These are phyloP conservation scores for Pristionchus fissidentatus DNA, from an alignment of 2,888 invertebrate genomes.

Conservation along the genomic window DNA sequence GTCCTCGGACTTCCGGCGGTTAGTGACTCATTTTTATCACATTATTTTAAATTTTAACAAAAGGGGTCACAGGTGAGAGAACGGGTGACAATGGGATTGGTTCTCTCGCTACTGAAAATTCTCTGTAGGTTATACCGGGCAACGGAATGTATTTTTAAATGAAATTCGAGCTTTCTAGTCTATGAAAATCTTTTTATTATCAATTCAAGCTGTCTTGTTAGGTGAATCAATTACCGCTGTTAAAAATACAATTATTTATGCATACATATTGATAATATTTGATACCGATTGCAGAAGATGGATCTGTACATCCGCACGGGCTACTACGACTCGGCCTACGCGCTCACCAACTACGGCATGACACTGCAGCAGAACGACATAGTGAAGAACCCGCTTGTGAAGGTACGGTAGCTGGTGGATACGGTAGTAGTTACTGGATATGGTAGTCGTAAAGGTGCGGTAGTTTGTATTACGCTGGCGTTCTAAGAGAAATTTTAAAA, in stretches of 20 bases:
- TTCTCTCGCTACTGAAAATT: no score
- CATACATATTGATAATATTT: not conserved
- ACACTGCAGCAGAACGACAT: slow-evolving; percentile 60
- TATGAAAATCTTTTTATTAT: not conserved
- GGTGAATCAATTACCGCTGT: no score
- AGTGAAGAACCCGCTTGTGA: slow-evolving; percentile 56
- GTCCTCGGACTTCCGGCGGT: slow-evolving; percentile 66
- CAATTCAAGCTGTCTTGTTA: no score
- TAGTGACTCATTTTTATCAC: slow-evolving; percentile 14
- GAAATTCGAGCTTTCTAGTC: not conserved
- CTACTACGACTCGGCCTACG: slow-evolving; percentile 72
- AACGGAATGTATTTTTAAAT: no score
- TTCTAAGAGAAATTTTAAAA: no score
- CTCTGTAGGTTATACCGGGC: no score
- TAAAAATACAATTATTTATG: not conserved
- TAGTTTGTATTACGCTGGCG: no score
- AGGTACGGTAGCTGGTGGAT: slow-evolving; percentile 41
- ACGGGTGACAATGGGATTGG: not conserved
- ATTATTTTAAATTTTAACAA: not conserved
- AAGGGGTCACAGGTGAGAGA: not conserved
- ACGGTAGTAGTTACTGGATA: slow-evolving; percentile 5
- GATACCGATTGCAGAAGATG: slow-evolving; percentile 65
- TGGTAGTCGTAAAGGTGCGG: not conserved
- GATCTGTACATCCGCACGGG: slow-evolving; percentile 73
- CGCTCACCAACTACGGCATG: slow-evolving; percentile 73